Evolutionary conservation across 2,888 invertebrate genomes (phyloP).

Genomic region (Metacarcinus magister): DNA sequence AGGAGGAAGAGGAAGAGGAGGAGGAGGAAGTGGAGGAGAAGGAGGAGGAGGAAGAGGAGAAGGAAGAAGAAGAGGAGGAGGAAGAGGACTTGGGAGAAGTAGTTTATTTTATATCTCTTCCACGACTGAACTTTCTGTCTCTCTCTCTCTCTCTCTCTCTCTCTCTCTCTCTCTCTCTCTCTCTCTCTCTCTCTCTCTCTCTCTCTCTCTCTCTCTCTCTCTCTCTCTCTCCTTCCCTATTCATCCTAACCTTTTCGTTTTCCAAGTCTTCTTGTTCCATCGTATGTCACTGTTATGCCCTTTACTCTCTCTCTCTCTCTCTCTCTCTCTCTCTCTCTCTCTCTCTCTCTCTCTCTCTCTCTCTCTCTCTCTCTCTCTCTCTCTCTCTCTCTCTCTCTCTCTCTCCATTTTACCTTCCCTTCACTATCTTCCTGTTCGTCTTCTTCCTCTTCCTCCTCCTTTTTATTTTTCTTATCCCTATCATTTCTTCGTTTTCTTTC

Average conservation of each 20-base stretch:
- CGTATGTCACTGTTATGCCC: neutral
- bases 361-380: neutral
- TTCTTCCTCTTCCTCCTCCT: neutral
- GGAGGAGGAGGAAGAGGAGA: too few species aligned
- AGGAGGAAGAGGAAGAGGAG: too few species aligned
- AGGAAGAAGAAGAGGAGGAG: too few species aligned
- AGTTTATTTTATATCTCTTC: neutral
- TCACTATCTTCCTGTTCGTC: neutral
- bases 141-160: slow-evolving; percentile 12
- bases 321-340: neutral
- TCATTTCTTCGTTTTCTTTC: too few species aligned
- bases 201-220: neutral
- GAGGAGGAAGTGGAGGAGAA: too few species aligned
- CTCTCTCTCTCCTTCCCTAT: neutral
- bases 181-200: neutral
- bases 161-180: too few species aligned
- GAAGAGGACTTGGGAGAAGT: neutral
- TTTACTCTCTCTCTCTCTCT: neutral
- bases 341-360: slow-evolving; percentile 32
- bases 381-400: slow-evolving; percentile 1
- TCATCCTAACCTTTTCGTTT: too few species aligned
- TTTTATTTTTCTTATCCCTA: neutral
- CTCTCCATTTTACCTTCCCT: neutral
- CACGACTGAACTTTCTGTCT: neutral
- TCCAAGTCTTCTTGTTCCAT: too few species aligned